Evolutionary conservation across 2,113 vertebrate species (phyloP).

Genomic region (Zeus faber): DNA sequence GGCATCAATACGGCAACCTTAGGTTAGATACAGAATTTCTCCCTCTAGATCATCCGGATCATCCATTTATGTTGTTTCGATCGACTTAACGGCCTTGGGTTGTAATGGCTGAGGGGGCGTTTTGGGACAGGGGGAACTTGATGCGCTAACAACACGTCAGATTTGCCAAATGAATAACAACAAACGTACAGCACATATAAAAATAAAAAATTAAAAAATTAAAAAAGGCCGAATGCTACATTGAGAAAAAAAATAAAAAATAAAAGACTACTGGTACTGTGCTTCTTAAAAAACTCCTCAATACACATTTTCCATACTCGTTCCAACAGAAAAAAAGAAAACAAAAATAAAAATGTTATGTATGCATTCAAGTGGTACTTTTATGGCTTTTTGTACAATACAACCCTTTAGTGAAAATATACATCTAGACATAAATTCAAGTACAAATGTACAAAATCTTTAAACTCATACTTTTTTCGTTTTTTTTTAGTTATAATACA

Average conservation of each 20-base stretch:
- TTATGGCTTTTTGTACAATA: conserved; percentile 85
- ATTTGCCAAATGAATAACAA: conserved; percentile 47
- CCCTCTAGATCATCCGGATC: conserved; percentile 8
- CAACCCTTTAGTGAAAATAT: conserved; percentile 90
- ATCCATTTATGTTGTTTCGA: conserved; percentile 32
- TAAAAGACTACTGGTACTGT: conserved; percentile 67
- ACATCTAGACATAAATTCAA: conserved; percentile 92
- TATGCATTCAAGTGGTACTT: conserved; percentile 82
- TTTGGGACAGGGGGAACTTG: conserved; percentile 27
- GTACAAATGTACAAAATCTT: conserved; percentile 86
- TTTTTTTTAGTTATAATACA: conserved; percentile 81
- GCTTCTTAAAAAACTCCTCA: conserved; percentile 60
- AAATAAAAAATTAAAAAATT: too few relatives aligned
- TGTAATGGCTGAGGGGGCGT: conserved; percentile 25
- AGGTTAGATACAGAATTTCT: conserved; percentile 16
- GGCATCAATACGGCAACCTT: conserved; percentile 28
- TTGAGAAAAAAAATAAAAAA: conserved; percentile 52
- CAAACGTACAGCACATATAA: conserved; percentile 52
- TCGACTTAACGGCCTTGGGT: conserved; percentile 31
- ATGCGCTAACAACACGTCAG: conserved; percentile 43
- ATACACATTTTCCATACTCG: conserved; percentile 68
- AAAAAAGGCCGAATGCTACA: conserved; percentile 61
- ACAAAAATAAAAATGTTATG: conserved; percentile 71
- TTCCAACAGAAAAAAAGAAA: conserved; percentile 64
- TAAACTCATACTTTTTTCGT: conserved; percentile 81